Base-by-base conservation (phyloP, 2,888 invertebrate genomes). In the Ectropis crepuscularia region DNA sequence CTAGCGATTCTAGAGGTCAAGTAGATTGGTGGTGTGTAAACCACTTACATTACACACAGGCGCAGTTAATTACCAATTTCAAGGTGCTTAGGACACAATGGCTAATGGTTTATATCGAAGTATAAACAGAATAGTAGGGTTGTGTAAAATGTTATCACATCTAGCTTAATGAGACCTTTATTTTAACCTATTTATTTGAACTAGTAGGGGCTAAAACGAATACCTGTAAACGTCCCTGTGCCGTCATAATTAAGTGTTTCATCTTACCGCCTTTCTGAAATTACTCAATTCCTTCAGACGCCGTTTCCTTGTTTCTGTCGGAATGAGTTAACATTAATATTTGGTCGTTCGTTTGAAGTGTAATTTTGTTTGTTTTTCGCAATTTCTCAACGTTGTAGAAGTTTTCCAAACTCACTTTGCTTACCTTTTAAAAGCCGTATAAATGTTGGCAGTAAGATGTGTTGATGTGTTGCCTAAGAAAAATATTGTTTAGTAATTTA, bases 181-280 rank as follows among this genome's bases (percentile, higher is more conserved):
- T 28, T 28, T 28, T 28, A 2, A 28, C 16, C 16, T 28, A 28
- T 28, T 28, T 28, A 28, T 28, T 28, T 28, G 4, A 28, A 28
- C 16, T 28, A 28, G 16, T 28, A 28, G 16, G 16, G 16, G 16
- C 45, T 38, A 38, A 43, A 53, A 55, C 36, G 7, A 7, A 16
- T 8, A 11, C 46, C 62, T 50, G 57, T 46, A 61, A 65, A 37
- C 68, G 63, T 67, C 66, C 36, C 59, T 71, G 54, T 70, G 74
- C 72, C 73, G 74, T 74, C 73, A 79, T 80, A 80, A 80, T 80
- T 77, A 79, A 79, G 78, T 72, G 71, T 67, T 65, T 74, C 78
- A 72, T 78, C 76, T 72, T 68, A 67, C 57, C 69, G 69, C 70
- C 68, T 66, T 53, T 42, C 65, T 54, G 54, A 70, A 75, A 76